Base-by-base conservation (phyloP, 2,113 vertebrate species). In the Eonycteris spelaea region DNA sequence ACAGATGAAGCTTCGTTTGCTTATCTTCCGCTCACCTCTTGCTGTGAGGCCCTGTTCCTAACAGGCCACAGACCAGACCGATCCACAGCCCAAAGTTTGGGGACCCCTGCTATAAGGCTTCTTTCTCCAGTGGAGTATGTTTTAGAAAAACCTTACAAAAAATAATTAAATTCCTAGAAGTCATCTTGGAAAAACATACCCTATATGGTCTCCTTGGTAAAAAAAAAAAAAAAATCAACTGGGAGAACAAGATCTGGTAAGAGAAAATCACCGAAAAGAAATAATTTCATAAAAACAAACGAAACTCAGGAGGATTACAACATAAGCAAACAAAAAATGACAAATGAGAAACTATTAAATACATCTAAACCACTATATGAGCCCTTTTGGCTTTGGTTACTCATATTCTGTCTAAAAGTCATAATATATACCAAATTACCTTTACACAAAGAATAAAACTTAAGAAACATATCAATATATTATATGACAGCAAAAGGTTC, bases 231-330 rank as follows among this genome's bases (percentile, higher is more conserved):
- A 84, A 6, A 84, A 94, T 15, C 35, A 89, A 91, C 28, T 77
- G 65, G 28, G 30, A 57, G 22, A 89, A 53, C 63, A 10, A 88
- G 45, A 67, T 57, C 63, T 85, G 48, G 33, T 45, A 85, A 86
- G 65, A 85, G 30, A 91, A 93, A 94, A 91, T 78, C 53, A 82
- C 70, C 86, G 38, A 91, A 86, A 33, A 82, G 22, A 96, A 92
- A 68, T 83, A 45, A 91, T 40, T 94, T 48, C 24, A 79, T 79
- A n/a, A 85, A 87, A 67, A 35, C 30, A 82, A 30, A 45, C 8
- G 55, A 57, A 71, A 89, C 67, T 26, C 10, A 79, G 48, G 40
- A 86, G 59, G 33, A n/a, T 80, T 75, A 86, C 51, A 92, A 78
- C 67, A 85, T 26, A 53, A 45, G 57, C 38, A 70, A 85, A 79